Evolutionary conservation across 1,140 invertebrate genomes (phyloP).

Genomic region (Cylas formicarius): DNA sequence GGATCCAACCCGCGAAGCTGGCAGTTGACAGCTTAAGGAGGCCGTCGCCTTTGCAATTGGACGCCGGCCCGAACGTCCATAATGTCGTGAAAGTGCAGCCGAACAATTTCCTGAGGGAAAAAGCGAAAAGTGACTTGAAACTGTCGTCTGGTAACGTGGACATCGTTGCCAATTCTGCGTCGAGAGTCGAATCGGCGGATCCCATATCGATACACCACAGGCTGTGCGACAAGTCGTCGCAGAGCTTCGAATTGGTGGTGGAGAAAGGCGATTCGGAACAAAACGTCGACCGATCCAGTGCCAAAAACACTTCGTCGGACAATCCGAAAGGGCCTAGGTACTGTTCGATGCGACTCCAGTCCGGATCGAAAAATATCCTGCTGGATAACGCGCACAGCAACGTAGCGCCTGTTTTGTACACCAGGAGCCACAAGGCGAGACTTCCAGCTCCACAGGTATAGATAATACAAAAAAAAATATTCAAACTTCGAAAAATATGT

Average conservation of each 20-base stretch:
- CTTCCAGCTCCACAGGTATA: slow-evolving; percentile 13
- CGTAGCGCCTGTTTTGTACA: slow-evolving; percentile 59
- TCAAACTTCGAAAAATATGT: too few relatives aligned
- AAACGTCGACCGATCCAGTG: neutral
- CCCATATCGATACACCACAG: slow-evolving; percentile 44
- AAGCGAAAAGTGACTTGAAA: slow-evolving; percentile 9
- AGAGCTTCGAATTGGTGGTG: slow-evolving; percentile 27
- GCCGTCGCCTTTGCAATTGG: slow-evolving; percentile 6
- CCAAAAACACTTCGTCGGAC: neutral
- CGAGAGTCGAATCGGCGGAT: too few relatives aligned
- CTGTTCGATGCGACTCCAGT: slow-evolving; percentile 63
- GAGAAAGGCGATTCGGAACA: slow-evolving; percentile 32
- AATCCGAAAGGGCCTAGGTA: slow-evolving; percentile 37
- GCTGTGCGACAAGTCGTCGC: slow-evolving; percentile 44
- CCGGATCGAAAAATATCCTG: slow-evolving; percentile 68
- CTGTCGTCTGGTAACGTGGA: neutral
- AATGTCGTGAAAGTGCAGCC: slow-evolving; percentile 40
- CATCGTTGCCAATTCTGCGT: too few relatives aligned
- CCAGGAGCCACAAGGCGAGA: slow-evolving; percentile 29
- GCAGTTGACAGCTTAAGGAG: slow-evolving; percentile 11
- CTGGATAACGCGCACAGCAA: slow-evolving; percentile 66
- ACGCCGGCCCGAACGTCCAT: slow-evolving; percentile 9
- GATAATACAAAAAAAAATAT: too few relatives aligned
- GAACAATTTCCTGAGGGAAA: slow-evolving; percentile 36
- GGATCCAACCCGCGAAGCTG: slow-evolving; percentile 16